Conservation (phyloP, 1,140 invertebrate genomes). For the Whitmania pigra region DNA sequence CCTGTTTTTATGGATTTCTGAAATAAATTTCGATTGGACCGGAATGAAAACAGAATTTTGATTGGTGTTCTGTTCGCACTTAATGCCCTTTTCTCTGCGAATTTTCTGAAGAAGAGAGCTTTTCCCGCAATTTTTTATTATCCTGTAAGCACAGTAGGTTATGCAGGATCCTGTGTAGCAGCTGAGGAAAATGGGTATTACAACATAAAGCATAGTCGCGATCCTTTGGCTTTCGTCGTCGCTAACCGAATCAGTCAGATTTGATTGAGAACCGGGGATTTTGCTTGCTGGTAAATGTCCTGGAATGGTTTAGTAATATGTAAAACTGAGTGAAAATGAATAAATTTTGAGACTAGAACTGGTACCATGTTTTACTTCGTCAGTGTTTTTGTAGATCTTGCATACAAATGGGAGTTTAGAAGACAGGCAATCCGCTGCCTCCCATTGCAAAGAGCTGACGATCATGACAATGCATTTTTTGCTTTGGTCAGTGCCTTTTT, state of each 20-base stretch:
- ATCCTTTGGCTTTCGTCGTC: neutral
- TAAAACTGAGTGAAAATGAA: neutral
- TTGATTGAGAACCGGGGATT: neutral
- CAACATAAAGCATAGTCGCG: slow-evolving; percentile 7
- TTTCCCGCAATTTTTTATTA: slow-evolving; percentile 1
- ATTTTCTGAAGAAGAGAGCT: neutral
- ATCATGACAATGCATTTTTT: neutral
- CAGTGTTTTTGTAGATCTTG: neutral
- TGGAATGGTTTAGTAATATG: neutral
- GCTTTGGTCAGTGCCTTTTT: neutral
- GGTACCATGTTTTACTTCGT: neutral
- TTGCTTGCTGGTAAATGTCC: neutral
- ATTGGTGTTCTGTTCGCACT: neutral
- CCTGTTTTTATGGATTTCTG: neutral
- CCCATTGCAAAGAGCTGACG: neutral
- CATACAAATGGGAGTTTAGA: neutral
- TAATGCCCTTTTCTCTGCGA: neutral
- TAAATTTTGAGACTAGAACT: neutral
- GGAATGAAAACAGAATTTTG: neutral
- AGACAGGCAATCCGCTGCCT: neutral
- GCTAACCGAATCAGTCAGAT: neutral
- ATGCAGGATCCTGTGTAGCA: slow-evolving; percentile 21
- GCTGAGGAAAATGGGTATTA: slow-evolving; percentile 13
- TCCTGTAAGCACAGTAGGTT: slow-evolving; percentile 16
- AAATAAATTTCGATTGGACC: neutral